Evolutionary conservation across 2,797 vertebrate species (phyloP).

Genomic region (Pseudochirops cupreus): DNA sequence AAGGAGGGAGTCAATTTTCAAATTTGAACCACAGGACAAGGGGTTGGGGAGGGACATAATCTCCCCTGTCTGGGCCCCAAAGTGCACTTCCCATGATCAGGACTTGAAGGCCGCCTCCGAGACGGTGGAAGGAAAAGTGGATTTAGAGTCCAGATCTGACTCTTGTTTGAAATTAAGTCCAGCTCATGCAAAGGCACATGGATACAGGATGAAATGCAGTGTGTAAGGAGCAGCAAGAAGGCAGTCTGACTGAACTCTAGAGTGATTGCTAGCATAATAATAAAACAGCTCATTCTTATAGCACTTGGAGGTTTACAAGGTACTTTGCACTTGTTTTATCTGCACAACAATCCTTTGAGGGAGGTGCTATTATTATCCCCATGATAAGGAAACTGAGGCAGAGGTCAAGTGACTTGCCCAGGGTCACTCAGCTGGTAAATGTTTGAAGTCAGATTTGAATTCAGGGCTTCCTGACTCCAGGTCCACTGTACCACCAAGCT

Average conservation of each 20-base stretch:
- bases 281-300: neutral
- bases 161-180: neutral
- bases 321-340: neutral
- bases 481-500: neutral
- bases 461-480: neutral
- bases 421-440: neutral
- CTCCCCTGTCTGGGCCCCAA: neutral
- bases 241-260: neutral
- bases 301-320: neutral
- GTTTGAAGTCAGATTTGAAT: neutral
- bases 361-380: neutral
- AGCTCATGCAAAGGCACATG: neutral
- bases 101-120: neutral
- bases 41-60: neutral
- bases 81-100: neutral
- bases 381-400: neutral
- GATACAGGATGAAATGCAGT: neutral
- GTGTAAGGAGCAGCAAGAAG: neutral
- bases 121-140: neutral
- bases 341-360: neutral
- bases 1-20: neutral
- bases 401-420: neutral
- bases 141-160: neutral
- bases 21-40: neutral
- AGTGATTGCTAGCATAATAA: neutral